Evolutionary conservation across 92 coral and sea anemone species (phyloP).

Genomic region (Nematostella vectensis): DNA sequence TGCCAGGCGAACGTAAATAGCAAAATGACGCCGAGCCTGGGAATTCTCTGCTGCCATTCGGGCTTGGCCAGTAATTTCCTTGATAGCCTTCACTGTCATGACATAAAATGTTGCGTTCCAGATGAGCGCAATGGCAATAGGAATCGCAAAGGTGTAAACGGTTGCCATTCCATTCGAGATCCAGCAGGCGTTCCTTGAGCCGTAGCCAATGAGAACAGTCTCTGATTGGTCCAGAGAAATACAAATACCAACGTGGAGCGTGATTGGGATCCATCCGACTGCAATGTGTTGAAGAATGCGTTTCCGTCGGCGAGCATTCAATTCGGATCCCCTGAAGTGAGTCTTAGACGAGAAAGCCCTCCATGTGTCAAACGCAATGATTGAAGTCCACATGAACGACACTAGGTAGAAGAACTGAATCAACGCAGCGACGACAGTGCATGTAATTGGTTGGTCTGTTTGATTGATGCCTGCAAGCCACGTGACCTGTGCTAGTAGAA

Average conservation of each 20-base stretch:
- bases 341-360: slow-evolving; percentile 29
- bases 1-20: slow-evolving; percentile 34
- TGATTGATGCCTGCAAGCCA: slow-evolving; percentile 32
- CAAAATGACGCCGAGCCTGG: slow-evolving; percentile 4
- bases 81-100: slow-evolving; percentile 32
- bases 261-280: slow-evolving; percentile 47
- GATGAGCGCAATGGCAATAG: slow-evolving; percentile 21
- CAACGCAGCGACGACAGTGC: too few relatives aligned
- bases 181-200: slow-evolving; percentile 31
- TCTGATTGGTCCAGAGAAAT: slow-evolving; percentile 32
- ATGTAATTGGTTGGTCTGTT: too few relatives aligned
- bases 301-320: slow-evolving; percentile 19
- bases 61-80: slow-evolving; percentile 23
- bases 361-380: too few relatives aligned
- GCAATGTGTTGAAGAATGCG: slow-evolving; percentile 29
- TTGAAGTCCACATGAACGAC: too few relatives aligned
- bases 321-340: slow-evolving; percentile 5
- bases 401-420: too few relatives aligned
- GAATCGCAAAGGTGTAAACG: slow-evolving; percentile 26
- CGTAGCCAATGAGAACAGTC: slow-evolving; percentile 27
- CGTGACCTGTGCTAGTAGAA: too few relatives aligned
- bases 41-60: slow-evolving; percentile 14
- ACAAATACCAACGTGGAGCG: slow-evolving; percentile 23
- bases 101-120: slow-evolving; percentile 20
- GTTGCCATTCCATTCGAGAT: slow-evolving; percentile 17